A percentile compares a stretch with the other conserved stretches of the same genome.
Evolutionary conservation across 2,797 vertebrate genomes (phyloP).

Genomic region (Cryptoblepharus egeriae): DNA sequence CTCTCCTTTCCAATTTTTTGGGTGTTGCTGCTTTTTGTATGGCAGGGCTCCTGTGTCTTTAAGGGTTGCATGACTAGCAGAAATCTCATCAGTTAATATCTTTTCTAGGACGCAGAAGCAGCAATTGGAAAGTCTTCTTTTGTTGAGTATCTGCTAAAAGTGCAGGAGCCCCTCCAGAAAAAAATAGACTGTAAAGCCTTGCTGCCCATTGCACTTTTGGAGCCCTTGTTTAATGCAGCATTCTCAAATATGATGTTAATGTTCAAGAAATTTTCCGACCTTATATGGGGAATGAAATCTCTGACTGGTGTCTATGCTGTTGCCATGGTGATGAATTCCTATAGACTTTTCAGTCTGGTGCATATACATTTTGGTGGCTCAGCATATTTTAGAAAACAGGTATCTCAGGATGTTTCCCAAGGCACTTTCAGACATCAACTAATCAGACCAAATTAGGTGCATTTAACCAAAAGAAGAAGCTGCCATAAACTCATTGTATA

Average conservation of each 20-base stretch:
- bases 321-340: not conserved
- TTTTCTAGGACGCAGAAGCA: not conserved
- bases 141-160: not conserved
- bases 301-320: not conserved
- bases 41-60: not conserved
- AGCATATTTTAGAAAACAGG: not conserved
- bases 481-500: not conserved
- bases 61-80: not conserved
- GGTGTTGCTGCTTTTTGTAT: not conserved
- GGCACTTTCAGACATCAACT: not conserved
- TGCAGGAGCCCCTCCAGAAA: too few relatives aligned
- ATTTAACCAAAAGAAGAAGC: not conserved
- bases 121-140: not conserved
- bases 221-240: not conserved
- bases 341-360: not conserved
- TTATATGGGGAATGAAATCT: not conserved
- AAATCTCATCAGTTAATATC: not conserved
- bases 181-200: not conserved
- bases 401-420: not conserved
- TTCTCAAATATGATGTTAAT: not conserved
- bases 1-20: not conserved
- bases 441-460: not conserved
- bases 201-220: not conserved
- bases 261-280: not conserved
- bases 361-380: constrained; percentile 10